A percentile compares a stretch with the other conserved stretches of the same genome.
phyloP scores from a whole-genome alignment of 2,888 invertebrate genomes.

The Deilephila porcellus region DNA sequence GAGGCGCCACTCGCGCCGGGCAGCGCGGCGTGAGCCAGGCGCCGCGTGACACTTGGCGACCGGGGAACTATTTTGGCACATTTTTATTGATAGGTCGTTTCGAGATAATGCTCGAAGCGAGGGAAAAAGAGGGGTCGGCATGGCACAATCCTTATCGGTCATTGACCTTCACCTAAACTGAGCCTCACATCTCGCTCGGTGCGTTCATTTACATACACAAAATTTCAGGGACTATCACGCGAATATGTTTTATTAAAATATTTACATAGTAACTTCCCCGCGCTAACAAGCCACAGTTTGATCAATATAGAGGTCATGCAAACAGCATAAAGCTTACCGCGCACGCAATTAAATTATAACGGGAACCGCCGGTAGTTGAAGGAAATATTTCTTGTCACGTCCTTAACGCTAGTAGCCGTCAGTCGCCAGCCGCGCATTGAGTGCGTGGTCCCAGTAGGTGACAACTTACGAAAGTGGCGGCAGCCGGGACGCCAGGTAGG shows the following conservation, averaged over 20 bases:
- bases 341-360: constrained; percentile 35
- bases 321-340: constrained; percentile 29
- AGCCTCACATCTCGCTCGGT: constrained; percentile 77
- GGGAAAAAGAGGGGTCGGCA: constrained; percentile 68
- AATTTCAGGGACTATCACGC: constrained; percentile 61
- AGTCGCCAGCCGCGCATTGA: background rate
- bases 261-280: constrained; percentile 45
- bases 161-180: constrained; percentile 82
- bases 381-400: constrained; percentile 15
- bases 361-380: constrained; percentile 33
- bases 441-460: constrained; percentile 40
- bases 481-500: constrained; percentile 68
- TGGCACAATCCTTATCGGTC: constrained; percentile 81
- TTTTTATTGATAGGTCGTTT: constrained; percentile 60
- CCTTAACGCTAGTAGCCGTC: constrained; percentile 16
- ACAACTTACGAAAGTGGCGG: constrained; percentile 47
- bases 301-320: constrained; percentile 40
- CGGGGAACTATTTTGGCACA: constrained; percentile 37
- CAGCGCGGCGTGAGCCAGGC: background rate
- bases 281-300: constrained; percentile 38
- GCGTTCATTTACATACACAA: constrained; percentile 61
- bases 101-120: constrained; percentile 59
- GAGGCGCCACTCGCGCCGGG: too few species aligned
- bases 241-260: constrained; percentile 46
- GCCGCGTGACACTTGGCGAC: constrained; percentile 32